A percentile compares a stretch with the other conserved stretches of the same genome.
Conservation (phyloP, 2,888 invertebrate species). For the Zeuzera pyrina region DNA sequence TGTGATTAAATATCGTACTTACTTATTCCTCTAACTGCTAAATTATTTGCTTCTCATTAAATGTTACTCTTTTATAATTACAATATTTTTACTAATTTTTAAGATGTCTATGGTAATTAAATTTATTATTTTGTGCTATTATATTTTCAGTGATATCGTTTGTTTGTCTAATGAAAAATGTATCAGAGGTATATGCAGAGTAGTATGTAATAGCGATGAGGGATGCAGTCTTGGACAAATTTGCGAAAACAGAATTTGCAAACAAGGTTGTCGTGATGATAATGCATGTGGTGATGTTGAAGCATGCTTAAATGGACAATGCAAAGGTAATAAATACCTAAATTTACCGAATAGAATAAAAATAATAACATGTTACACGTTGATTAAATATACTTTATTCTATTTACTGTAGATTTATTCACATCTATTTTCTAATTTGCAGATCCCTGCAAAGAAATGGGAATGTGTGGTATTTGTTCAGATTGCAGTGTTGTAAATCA, state of each 20-base stretch:
- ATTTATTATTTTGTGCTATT: constrained; percentile 3
- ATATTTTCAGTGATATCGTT: constrained; percentile 77
- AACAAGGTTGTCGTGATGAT: constrained; percentile 90
- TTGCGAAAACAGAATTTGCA: constrained; percentile 89
- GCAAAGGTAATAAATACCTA: constrained; percentile 74
- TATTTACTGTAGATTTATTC: constrained; percentile 2
- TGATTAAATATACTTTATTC: not conserved
- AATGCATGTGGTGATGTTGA: constrained; percentile 81
- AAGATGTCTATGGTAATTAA: constrained; percentile 4
- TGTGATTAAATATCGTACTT: not conserved
- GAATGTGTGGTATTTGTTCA: constrained; percentile 88
- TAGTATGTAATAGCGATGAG: constrained; percentile 89
- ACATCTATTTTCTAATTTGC: constrained; percentile 8
- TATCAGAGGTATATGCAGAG: constrained; percentile 85
- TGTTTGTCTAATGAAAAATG: constrained; percentile 91
- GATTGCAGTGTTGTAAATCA: constrained; percentile 88
- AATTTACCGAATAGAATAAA: not conserved
- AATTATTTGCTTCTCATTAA: constrained; percentile 1
- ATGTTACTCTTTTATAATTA: not conserved
- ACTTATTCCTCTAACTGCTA: not conserved
- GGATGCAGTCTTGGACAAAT: constrained; percentile 87
- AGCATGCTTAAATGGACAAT: constrained; percentile 87
- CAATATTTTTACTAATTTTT: not conserved
- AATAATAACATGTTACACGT: not conserved
- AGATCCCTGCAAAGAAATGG: constrained; percentile 85